Evolutionary conservation across 2,888 invertebrate species (phyloP), one percentile per base, ranked within the genome.

Genomic region (Nephrotoma appendiculata): DNA sequence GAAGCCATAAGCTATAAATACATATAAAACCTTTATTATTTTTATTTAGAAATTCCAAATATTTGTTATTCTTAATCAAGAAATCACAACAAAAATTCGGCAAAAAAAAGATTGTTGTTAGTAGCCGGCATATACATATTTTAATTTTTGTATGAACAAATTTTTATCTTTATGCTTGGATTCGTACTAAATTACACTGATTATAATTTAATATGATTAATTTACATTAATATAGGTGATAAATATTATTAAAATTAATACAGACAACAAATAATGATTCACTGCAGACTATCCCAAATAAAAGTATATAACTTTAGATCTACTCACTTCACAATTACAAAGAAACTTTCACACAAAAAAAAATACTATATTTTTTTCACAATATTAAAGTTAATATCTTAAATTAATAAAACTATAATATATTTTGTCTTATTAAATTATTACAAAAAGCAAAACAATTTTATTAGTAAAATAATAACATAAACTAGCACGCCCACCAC

Each of bases 401-500:
- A 31, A 71, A 31, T 71, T 31, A 31, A 71, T 71, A 71, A 31
- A 71, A 71, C 31, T 71, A 9, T 31, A 31, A 9, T 31, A 31
- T 31, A 2, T 31, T 71, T 71, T 71, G 31, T 71, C 19, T 71
- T 71, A 31, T 71, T 71, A 71, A 71, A 31, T 71, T 7, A 31
- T 71, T 71, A 71, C 6, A 52, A 52, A 52, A 52, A 71, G 31
- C 2, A 31, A 71, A 71, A 19, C 31, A 31, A 71, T 71, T 71
- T 71, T 71, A 71, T 71, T 71, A 31, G 71, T 71, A 71, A 71
- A 71, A 71, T 71, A 71, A 71, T 11, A 71, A 71, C 71, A 71
- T 71, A 71, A 86, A 84, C 41, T 84, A 84, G 84, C 84, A 84
- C 84, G 84, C 84, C 84, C 84, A 84, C 84, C 84, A 43, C 15